Evolutionary conservation across 2,888 invertebrate species (phyloP), one percentile per base, ranked within the genome.

Genomic region (Aleiodes leptofemur): DNA sequence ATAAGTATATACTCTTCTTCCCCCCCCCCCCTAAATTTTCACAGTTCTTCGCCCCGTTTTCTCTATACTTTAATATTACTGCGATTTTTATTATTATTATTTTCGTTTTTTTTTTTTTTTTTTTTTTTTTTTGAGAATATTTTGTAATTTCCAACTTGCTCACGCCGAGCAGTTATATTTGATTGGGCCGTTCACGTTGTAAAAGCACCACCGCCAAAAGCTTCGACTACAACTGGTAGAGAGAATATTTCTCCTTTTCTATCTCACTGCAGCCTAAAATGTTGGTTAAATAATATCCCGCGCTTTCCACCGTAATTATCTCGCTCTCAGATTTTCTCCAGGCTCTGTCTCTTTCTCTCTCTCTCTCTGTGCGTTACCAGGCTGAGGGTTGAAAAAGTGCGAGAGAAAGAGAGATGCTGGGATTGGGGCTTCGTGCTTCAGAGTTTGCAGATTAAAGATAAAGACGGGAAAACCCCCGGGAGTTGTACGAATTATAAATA

Each of bases 261-360:
- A 61, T 53, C 69, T 71, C 71, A 72, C 72, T 72, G 82, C 84
- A 85, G 83, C 85, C 81, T 43, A 85, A 85, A 81, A 86, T 83
- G 84, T 85, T 87, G 86, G 87, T 86, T 87, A 86, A 87, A 86
- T 87, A 86, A 87, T 87, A 86, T 86, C 85, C 43, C 84, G 84
- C 83, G 83, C 83, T 84, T 85, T 85, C 85, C 84, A 87, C 84
- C 87, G 87, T 87, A 88, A 88, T 88, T 87, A 88, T 88, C 87
- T 88, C 85, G 84, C 87, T 87, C 85, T 85, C 82, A 83, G 87
- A 88, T 88, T 87, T 86, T 86, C 84, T 84, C 73, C 71, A 64
- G 68, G 66, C 66, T 70, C 48, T 38, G 14, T 64, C 43, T 64
- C 64, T 14, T 43, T 43, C n/a, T 0, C 64, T 64, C 64, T 16